These are phyloP conservation scores for Acanthurus lineatus DNA, from an alignment of 2,797 vertebrate genomes.

Conservation along the genomic window DNA sequence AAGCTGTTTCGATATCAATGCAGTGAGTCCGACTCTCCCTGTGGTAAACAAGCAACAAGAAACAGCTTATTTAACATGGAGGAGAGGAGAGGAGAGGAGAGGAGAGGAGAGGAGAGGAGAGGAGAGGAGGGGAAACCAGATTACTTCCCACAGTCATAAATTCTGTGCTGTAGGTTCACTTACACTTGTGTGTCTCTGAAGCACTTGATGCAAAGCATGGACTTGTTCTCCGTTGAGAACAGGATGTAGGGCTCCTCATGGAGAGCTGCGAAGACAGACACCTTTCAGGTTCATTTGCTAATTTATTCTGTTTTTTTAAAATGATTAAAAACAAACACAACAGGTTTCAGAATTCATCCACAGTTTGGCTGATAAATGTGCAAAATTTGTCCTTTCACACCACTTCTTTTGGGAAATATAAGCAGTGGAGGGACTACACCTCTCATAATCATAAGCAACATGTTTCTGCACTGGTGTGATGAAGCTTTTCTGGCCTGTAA, in stretches of 20 bases:
- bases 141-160: neutral
- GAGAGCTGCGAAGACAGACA: constrained; percentile 83
- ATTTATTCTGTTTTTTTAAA: constrained; percentile 11
- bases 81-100: neutral
- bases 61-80: neutral
- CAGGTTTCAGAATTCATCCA: constrained; percentile 15
- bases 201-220: constrained; percentile 97
- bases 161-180: constrained; percentile 65
- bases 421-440: neutral
- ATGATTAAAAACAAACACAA: constrained; percentile 9
- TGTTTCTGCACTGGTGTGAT: neutral
- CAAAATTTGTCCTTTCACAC: neutral
- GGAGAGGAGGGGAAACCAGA: neutral
- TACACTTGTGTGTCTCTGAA: constrained; percentile 98
- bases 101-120: neutral
- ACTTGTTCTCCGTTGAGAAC: constrained; percentile 95
- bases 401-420: neutral
- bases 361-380: constrained; percentile 5
- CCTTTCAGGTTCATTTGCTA: constrained; percentile 25
- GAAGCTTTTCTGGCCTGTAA: constrained; percentile 11
- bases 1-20: constrained; percentile 96
- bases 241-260: constrained; percentile 95
- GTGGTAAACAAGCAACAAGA: constrained; percentile 18
- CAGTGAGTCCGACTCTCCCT: constrained; percentile 95
- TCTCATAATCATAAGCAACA: neutral